Percentiles rank a stretch among this genome's conserved stretches.
Conservation (phyloP, 2,888 invertebrate genomes). For the Caradrina kadenii region DNA sequence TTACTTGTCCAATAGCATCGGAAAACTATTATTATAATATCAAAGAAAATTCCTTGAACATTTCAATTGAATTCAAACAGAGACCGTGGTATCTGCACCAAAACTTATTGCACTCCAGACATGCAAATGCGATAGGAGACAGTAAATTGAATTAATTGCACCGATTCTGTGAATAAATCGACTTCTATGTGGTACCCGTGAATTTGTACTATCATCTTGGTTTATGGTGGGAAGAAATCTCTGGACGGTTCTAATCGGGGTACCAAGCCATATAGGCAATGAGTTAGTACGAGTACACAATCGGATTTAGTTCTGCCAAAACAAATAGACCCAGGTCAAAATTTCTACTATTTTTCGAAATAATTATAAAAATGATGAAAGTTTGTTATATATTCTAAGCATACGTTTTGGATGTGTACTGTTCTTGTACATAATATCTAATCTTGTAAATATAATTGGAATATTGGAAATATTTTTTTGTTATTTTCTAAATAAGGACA, state of each 20-base stretch:
- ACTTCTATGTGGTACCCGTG: constrained; percentile 66
- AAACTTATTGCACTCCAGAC: constrained; percentile 65
- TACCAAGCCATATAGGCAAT: no score
- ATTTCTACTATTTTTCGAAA: no score
- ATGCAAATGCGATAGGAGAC: constrained; percentile 73
- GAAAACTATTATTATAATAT: constrained; percentile 25
- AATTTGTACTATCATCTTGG: constrained; percentile 67
- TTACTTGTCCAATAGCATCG: neutral
- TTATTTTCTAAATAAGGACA: no score
- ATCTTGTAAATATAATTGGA: no score
- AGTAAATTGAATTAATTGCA: constrained; percentile 75
- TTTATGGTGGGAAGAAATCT: constrained; percentile 51
- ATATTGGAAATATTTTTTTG: no score
- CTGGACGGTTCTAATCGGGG: neutral
- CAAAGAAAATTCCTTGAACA: constrained; percentile 36
- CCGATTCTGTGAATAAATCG: constrained; percentile 71
- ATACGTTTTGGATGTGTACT: no score
- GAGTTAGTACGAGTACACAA: no score
- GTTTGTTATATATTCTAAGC: no score
- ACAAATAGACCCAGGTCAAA: no score
- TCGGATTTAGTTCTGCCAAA: no score
- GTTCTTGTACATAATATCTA: no score
- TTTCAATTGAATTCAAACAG: constrained; percentile 47
- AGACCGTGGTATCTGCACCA: constrained; percentile 35
- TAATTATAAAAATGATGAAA: no score